A percentile compares a stretch with the other conserved stretches of the same genome.
phyloP scores from a whole-genome alignment of 2,113 vertebrate species.

The Antechinus flavipes region DNA sequence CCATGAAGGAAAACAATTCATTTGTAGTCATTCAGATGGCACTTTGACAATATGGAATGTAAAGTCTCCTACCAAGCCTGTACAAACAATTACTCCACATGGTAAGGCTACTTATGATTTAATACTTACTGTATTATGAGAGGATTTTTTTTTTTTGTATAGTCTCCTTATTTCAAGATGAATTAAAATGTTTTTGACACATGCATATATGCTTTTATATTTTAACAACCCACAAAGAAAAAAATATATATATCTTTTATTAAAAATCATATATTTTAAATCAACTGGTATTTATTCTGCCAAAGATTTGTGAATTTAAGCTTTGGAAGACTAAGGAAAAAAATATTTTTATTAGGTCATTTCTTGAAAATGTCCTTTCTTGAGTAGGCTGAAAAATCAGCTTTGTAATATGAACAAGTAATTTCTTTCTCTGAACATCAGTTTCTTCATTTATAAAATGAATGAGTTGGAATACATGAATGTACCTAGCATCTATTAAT shows the following conservation, averaged over 20 bases:
- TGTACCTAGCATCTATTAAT: background rate
- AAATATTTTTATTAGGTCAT: background rate
- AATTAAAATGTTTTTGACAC: constrained; percentile 25
- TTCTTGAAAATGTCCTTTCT: constrained; percentile 23
- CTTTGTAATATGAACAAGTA: constrained; percentile 24
- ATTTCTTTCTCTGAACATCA: background rate
- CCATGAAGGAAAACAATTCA: constrained; percentile 99
- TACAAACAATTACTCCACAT: constrained; percentile 98
- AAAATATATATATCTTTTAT: background rate
- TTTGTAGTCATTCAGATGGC: constrained; percentile 99
- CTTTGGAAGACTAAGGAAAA: constrained; percentile 42
- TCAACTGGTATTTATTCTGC: background rate
- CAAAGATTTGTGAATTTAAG: constrained; percentile 19
- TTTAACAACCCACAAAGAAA: constrained; percentile 5
- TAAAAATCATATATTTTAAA: background rate
- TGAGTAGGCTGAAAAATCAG: background rate
- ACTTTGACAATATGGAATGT: constrained; percentile 99
- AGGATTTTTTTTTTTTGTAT: constrained; percentile 30
- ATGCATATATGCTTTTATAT: background rate
- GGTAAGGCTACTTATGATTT: constrained; percentile 87
- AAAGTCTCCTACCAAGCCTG: constrained; percentile 93
- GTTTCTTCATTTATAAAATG: background rate
- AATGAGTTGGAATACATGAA: background rate
- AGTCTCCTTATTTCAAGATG: constrained; percentile 15
- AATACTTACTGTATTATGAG: background rate